phyloP scores from a whole-genome alignment of 2,797 vertebrate genomes.

The Hippopotamyrus pictus region DNA sequence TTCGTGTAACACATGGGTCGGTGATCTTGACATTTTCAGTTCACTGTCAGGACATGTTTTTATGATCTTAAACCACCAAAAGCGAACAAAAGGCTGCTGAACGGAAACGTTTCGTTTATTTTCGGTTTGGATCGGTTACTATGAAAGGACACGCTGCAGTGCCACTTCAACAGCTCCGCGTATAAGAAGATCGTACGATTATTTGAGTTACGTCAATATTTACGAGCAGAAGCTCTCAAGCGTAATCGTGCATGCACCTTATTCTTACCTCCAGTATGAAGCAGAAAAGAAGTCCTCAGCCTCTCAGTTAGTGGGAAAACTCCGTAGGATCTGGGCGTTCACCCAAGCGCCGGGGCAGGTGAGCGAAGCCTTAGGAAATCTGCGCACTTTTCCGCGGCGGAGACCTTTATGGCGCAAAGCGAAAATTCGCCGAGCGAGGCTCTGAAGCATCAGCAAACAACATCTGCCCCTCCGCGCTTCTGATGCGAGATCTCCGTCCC shows the following conservation, averaged over 20 bases:
- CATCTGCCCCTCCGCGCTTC: neutral
- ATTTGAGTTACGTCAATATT: neutral
- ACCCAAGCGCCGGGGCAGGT: conserved; percentile 15
- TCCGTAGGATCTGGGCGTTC: conserved; percentile 14
- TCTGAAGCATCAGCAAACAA: neutral
- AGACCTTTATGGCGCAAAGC: neutral
- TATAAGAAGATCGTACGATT: neutral
- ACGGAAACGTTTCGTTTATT: neutral
- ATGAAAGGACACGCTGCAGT: neutral
- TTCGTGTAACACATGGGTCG: neutral
- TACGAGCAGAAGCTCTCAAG: neutral
- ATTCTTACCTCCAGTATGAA: neutral
- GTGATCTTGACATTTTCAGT: neutral
- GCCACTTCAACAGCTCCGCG: neutral
- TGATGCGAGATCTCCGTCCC: neutral
- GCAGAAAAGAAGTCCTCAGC: neutral
- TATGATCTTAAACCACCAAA: neutral
- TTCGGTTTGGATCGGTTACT: neutral
- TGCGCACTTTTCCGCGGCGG: neutral
- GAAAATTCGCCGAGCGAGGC: neutral
- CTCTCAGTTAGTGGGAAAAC: conserved; percentile 5
- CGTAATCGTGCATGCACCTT: neutral
- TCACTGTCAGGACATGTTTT: neutral
- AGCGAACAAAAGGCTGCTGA: neutral
- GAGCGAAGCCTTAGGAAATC: neutral